These are phyloP conservation scores for Tragelaphus buxtoni DNA, from an alignment of 2,113 vertebrate genomes.

Conservation along the genomic window DNA sequence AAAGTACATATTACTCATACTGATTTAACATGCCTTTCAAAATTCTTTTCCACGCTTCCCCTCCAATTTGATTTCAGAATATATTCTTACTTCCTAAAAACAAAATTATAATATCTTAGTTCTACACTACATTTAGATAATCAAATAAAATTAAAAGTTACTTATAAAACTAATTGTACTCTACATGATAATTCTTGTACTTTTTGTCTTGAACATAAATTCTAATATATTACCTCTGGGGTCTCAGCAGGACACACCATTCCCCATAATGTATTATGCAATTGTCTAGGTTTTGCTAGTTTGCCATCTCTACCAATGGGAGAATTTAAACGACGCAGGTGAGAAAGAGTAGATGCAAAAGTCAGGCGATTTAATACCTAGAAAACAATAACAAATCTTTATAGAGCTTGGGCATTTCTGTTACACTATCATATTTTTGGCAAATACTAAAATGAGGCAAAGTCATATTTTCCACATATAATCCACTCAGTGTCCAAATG, in stretches of 20 bases:
- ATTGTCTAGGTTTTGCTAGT: conserved; percentile 95
- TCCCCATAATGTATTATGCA: conserved; percentile 98
- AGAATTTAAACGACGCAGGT: conserved; percentile 95
- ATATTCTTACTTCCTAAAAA: conserved; percentile 15
- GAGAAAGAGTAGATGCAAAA: conserved; percentile 96
- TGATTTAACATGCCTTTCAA: not conserved
- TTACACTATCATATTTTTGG: not conserved
- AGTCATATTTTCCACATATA: not conserved
- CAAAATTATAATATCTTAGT: not conserved
- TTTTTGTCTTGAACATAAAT: not conserved
- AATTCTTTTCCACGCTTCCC: not conserved
- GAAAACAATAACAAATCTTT: not conserved
- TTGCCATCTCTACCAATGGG: conserved; percentile 98
- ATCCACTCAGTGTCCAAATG: not conserved
- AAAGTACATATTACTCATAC: not conserved
- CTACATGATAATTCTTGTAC: not conserved
- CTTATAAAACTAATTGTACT: not conserved
- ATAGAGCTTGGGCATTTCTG: not conserved
- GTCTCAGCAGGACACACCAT: conserved; percentile 99
- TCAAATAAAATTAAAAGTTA: not conserved
- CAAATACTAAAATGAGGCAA: not conserved
- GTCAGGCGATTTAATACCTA: conserved; percentile 98
- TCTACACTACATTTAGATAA: conserved; percentile 7
- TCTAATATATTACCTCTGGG: conserved; percentile 88
- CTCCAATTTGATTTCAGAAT: conserved; percentile 26